Evolutionary conservation across 2,797 vertebrate species (phyloP), one percentile per base, ranked within the genome.

Genomic region (Sparidentex hasta): DNA sequence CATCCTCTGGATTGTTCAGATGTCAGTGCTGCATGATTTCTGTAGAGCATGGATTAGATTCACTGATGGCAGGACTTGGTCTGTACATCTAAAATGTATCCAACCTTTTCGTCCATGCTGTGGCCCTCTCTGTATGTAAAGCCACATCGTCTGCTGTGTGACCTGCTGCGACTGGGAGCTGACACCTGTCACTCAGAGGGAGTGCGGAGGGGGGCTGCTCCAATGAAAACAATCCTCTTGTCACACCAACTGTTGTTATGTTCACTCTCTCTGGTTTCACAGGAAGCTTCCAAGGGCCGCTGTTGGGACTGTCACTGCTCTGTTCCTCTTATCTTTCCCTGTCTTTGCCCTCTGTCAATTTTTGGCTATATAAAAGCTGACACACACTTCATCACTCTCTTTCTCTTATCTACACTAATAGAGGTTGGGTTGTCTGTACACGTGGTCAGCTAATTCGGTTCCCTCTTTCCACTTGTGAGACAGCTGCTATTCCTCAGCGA

Each of bases 11-110:
- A 92, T 71, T 91, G 88, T 84, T 77, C 71, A 20, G 87, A 82
- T 90, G 81, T 92, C 78, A 88, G 64, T 89, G 84, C 82, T 95
- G 94, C 94, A 94, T 94, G 94, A 82, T 82, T 68, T 87, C 70
- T 87, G 85, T 90, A 91, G 84, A 91, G 94, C 94, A 95, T 95
- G 94, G 86, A 90, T 87, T 68, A 85, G 65, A 86, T 41, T 69
- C 73, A 63, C 48, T 65, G 25, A 78, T 82, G 82, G 72, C 80
- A 83, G 75, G 73, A 83, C 43, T 57, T 79, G 70, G 44, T 85
- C 50, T 88, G 63, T 74, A 46, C 48, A 33, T 88, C 59, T 70
- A 3, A 80, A 75, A 51, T 83, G 61, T 81, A 64, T 80, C 16
- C 21, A 33, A 70, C 74, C n/a, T 86, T 61, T 92, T 87, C 43